phyloP scores from a whole-genome alignment of 2,797 vertebrate species.

The Arctocebus calabarensis region DNA sequence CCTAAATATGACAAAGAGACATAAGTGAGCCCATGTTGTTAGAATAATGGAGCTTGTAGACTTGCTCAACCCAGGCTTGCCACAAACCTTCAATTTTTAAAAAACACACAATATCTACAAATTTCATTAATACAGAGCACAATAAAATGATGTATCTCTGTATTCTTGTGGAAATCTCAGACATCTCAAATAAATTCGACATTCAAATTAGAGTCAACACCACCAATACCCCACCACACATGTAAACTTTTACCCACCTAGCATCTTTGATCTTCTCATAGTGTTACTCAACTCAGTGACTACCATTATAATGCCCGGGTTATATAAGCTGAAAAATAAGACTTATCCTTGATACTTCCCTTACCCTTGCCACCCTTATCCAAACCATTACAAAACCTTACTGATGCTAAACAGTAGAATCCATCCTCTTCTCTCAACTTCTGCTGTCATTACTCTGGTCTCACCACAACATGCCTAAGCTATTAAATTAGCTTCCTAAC shows the following conservation, averaged over 20 bases:
- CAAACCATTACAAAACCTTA: background rate
- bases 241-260: background rate
- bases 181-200: background rate
- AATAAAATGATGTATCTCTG: background rate
- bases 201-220: background rate
- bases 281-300: background rate
- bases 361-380: background rate
- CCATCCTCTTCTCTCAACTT: background rate
- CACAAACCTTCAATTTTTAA: background rate
- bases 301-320: background rate
- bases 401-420: background rate
- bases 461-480: background rate
- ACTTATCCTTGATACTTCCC: background rate
- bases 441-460: background rate
- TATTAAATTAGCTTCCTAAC: background rate
- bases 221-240: background rate
- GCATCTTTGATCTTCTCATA: background rate
- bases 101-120: background rate
- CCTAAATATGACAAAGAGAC: background rate
- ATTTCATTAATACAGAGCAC: background rate
- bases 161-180: slow-evolving; percentile 19
- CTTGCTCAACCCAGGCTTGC: background rate
- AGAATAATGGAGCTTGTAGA: background rate
- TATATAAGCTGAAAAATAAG: background rate
- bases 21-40: background rate